phyloP scores from a whole-genome alignment of 2,888 invertebrate species.

The Philereme transversata region DNA sequence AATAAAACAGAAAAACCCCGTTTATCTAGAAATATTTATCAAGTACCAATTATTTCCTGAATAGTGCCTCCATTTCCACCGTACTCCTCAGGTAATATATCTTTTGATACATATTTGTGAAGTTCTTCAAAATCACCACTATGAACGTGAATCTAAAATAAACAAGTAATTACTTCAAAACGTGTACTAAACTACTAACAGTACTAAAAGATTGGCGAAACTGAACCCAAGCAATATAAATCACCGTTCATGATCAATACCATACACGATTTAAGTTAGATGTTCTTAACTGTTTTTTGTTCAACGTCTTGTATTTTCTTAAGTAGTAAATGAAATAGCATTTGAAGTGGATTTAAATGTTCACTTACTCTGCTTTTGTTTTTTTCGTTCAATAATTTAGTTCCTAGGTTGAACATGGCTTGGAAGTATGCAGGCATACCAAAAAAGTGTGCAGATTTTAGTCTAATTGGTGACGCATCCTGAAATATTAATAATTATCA shows the following conservation, averaged over 20 bases:
- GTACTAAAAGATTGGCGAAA: no score
- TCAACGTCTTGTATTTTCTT: no score
- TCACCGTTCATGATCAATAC: no score
- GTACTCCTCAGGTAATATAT: constrained; percentile 84
- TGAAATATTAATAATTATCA: constrained; percentile 48
- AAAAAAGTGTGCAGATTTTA: constrained; percentile 79
- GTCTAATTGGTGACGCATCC: constrained; percentile 81
- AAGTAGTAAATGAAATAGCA: no score
- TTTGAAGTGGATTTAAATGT: no score
- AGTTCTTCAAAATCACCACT: constrained; percentile 71
- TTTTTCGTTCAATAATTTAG: constrained; percentile 79
- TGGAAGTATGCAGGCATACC: constrained; percentile 78
- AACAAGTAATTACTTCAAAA: not conserved
- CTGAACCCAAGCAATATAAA: no score
- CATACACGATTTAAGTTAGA: no score
- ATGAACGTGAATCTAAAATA: constrained; percentile 27
- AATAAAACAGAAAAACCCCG: no score
- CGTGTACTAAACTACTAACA: no score
- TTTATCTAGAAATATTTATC: no score
- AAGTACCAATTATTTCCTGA: constrained; percentile 69
- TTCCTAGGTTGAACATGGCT: constrained; percentile 71
- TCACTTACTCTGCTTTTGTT: constrained; percentile 71
- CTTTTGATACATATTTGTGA: constrained; percentile 80
- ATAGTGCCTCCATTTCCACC: constrained; percentile 84
- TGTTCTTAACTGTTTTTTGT: no score